Percentiles rank a stretch among this genome's conserved stretches.
Conservation (phyloP, 2,888 invertebrate species). For the Synanthedon vespiformis region DNA sequence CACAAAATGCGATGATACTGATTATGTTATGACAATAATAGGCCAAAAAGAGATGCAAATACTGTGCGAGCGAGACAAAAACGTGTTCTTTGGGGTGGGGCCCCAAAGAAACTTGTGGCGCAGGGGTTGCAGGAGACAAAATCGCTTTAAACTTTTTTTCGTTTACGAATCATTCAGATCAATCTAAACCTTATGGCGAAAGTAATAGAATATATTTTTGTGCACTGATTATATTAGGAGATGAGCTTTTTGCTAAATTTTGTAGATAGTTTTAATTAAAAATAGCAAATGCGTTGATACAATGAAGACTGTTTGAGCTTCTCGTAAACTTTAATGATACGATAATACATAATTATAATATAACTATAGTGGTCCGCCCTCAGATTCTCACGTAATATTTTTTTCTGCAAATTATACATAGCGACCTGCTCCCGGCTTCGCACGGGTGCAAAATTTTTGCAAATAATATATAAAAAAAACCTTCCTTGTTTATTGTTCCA, state of each 20-base stretch:
- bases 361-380: no score
- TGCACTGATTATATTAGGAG: slow-evolving; percentile 8
- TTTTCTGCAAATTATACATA: no score
- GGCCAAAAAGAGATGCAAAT: slow-evolving; percentile 52
- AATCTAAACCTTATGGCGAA: slow-evolving; percentile 36
- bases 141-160: slow-evolving; percentile 52
- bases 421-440: no score
- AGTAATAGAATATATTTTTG: slow-evolving; percentile 18
- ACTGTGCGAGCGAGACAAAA: slow-evolving; percentile 35
- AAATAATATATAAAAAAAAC: no score
- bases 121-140: slow-evolving; percentile 67
- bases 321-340: slow-evolving; percentile 27
- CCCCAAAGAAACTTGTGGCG: slow-evolving; percentile 52
- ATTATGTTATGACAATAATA: slow-evolving; percentile 70
- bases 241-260: slow-evolving; percentile 26
- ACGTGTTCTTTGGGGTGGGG: slow-evolving; percentile 49
- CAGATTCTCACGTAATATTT: no score
- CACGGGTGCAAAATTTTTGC: no score
- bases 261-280: slow-evolving; percentile 59
- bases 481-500: no score
- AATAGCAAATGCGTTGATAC: slow-evolving; percentile 64
- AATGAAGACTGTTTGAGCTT: slow-evolving; percentile 54
- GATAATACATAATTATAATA: no score
- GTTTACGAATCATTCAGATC: slow-evolving; percentile 19
- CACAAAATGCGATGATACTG: slow-evolving; percentile 67